Evolutionary conservation across 2,797 vertebrate species (phyloP), one percentile per base, ranked within the genome.

Genomic region (Dermochelys coriacea): DNA sequence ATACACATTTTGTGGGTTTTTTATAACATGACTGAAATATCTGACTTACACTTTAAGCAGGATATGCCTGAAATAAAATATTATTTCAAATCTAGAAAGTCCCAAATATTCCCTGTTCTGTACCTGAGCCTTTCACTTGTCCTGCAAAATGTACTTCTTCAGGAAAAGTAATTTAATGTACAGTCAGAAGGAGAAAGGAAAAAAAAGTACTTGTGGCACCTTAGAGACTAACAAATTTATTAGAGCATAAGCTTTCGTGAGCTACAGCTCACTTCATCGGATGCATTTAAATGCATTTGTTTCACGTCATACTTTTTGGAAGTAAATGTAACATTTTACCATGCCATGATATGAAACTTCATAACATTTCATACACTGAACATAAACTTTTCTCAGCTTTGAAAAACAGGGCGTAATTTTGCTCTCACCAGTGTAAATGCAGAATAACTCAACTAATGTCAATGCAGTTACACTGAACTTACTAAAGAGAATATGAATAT

Each of bases 401-500:
- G 12, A 59, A 55, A 80, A 74, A 19, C 10, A 92, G 4, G 52
- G 12, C 1, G 64, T 86, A 82, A 87, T 86, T 83, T 47, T 77
- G 0, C 10, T 74, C 18, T 83, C 45, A 31, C 31, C 41, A 84
- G 4, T 0, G 0, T 31, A 89, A 55, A 21, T 31, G 71, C 64
- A 5, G 50, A 12, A 55, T 90, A 90, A 71, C 5, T 71, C 14
- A 41, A n/a, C 64, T 88, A 45, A 92, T 94, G 93, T 93, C 74
- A 77, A 4, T 25, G 6, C 6, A 61, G 68, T 5, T 55, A 89
- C 68, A 59, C 1, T 4, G 0, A 85, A 77, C 12, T 37, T 21
- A 49, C 12, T 11, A 80, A 89, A 89, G 34, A 3, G 0, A 45
- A 59, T 86, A 25, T 47, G 0, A 45, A 37, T 45, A 54, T 50